phyloP scores from a whole-genome alignment of 2,113 vertebrate genomes.

The Cettia cetti region DNA sequence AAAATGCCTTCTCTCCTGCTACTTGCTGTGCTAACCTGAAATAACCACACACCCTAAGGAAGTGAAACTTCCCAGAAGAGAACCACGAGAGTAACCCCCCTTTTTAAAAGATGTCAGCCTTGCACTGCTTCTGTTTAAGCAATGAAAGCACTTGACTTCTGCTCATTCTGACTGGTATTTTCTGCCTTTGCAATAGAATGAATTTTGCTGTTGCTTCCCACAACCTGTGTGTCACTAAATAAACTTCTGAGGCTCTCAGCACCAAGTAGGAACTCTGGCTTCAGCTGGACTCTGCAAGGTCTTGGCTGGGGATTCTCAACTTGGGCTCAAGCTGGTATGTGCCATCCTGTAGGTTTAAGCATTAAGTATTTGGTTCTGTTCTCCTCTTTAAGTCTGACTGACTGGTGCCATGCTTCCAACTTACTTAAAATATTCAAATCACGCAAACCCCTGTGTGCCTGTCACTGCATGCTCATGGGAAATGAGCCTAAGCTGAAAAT shows the following conservation, averaged over 20 bases:
- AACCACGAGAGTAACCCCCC: not conserved
- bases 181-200: not conserved
- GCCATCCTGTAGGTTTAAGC: not conserved
- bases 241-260: not conserved
- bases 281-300: not conserved
- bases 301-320: not conserved
- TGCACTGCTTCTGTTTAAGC: not conserved
- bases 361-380: not conserved
- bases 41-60: not conserved
- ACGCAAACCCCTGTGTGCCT: not conserved
- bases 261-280: not conserved
- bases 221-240: not conserved
- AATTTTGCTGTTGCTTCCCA: not conserved
- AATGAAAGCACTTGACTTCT: not conserved
- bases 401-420: not conserved
- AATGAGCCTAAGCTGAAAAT: not conserved
- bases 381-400: not conserved
- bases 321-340: not conserved
- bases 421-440: not conserved
- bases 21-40: not conserved
- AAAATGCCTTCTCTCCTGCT: not conserved
- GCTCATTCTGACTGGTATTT: not conserved
- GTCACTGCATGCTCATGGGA: not conserved
- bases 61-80: slow-evolving; percentile 16
- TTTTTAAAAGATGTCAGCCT: not conserved